Conservation (phyloP, 2,797 vertebrate genomes). For the Lacerta viridis region DNA sequence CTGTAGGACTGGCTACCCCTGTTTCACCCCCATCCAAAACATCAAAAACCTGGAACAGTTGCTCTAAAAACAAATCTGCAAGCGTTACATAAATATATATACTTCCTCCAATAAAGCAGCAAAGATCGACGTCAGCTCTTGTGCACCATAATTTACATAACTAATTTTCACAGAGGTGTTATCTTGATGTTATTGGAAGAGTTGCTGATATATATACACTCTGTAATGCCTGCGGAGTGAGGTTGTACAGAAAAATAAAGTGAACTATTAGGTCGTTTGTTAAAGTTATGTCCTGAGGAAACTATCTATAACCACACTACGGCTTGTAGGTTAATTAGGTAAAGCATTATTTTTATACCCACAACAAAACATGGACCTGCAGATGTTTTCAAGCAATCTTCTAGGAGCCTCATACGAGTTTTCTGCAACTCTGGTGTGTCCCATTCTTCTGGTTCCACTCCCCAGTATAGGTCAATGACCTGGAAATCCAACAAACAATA, state of each 20-base stretch:
- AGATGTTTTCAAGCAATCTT: slow-evolving; percentile 97
- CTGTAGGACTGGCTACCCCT: no score
- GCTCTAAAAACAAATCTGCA: no score
- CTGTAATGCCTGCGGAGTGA: background rate
- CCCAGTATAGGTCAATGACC: slow-evolving; percentile 99
- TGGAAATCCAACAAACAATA: slow-evolving; percentile 71
- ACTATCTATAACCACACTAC: slow-evolving; percentile 33
- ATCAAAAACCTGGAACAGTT: no score
- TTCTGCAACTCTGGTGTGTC: slow-evolving; percentile 94
- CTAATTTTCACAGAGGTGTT: background rate
- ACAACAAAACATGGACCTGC: slow-evolving; percentile 99
- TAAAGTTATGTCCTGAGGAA: slow-evolving; percentile 12
- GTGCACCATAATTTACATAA: background rate
- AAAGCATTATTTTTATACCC: slow-evolving; percentile 88
- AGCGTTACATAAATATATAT: no score
- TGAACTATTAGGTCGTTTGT: background rate
- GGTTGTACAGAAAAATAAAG: background rate
- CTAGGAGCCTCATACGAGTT: slow-evolving; percentile 94
- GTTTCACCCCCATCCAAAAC: no score
- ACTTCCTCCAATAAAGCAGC: background rate
- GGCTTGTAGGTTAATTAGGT: slow-evolving; percentile 48
- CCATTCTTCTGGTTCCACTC: slow-evolving; percentile 92
- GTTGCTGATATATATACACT: background rate
- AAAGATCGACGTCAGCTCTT: background rate
- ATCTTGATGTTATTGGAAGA: background rate